These are phyloP conservation scores for Poeciliopsis infans DNA, from an alignment of 2,797 vertebrate genomes.

Conservation along the genomic window DNA sequence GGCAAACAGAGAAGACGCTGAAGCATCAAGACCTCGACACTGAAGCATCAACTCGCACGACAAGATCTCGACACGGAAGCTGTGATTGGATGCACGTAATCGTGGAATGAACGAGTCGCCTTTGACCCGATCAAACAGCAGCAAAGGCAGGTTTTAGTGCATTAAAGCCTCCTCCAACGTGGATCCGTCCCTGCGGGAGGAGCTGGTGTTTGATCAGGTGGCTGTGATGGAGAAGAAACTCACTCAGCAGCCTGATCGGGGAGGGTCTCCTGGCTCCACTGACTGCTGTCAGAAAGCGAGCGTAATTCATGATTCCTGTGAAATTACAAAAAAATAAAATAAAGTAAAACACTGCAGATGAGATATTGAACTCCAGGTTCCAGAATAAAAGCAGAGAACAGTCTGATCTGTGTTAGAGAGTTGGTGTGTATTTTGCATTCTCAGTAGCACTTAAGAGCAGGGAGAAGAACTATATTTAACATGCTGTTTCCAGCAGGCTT, in stretches of 20 bases:
- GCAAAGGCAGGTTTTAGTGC: background rate
- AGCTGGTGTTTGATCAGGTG: background rate
- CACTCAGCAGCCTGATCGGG: conserved; percentile 87
- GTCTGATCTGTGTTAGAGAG: background rate
- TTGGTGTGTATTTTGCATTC: background rate
- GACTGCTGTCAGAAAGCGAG: conserved; percentile 87
- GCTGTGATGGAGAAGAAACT: conserved; percentile 66
- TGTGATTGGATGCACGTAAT: background rate
- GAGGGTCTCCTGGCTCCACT: conserved; percentile 89
- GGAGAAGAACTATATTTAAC: background rate
- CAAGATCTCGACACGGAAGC: background rate
- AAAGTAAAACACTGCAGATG: background rate
- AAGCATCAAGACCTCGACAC: background rate
- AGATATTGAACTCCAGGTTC: background rate
- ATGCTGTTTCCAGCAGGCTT: background rate
- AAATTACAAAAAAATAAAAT: background rate
- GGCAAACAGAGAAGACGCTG: background rate
- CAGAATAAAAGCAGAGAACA: background rate
- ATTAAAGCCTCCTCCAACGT: background rate
- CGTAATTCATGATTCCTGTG: conserved; percentile 88
- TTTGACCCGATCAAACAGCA: background rate
- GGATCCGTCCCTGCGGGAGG: background rate
- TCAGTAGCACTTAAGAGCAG: background rate
- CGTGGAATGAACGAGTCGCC: background rate
- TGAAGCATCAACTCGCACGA: background rate